Base-by-base conservation (phyloP, 2,113 vertebrate species). In the Saguinus midas region DNA sequence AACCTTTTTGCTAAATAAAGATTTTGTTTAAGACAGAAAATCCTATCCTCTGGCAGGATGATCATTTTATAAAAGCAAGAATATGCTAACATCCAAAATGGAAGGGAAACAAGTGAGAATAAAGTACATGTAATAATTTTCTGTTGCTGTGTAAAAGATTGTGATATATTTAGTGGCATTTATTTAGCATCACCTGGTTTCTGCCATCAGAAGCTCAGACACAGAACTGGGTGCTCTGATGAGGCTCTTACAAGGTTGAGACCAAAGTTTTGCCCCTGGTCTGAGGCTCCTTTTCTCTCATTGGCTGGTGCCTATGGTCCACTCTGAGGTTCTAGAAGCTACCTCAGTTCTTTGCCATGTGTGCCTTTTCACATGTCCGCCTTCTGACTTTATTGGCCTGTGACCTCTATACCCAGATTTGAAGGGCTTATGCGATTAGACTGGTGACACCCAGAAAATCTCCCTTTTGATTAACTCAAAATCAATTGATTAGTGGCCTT, bases 381-480 rank as follows among this genome's bases (percentile, higher is more conserved):
- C 73, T 29, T 64, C 48, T 43, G 14, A 12, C 5, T 55, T 84
- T 57, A 90, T 90, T 48, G 32, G 66, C 11, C 91, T 76, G 48
- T n/a, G 18, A 78, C 43, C 27, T 45, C 20, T 6, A 32, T 3
- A 35, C 6, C 43, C n/a, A 21, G n/a, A 93, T 48, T 52, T 35
- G 32, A 81, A 68, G 58, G 45, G 7, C 29, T 73, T 25, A 1
- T 14, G 8, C 13, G 1, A 11, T n/a, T 35, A 83, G 37, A 9
- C 8, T 3, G 12, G 21, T 35, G 13, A 37, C 20, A n/a, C 10
- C 40, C 7, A 73, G 3, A 35, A 68, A 79, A 55, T 68, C 40
- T 75, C n/a, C 52, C 68, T 55, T 94, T 82, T 45, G 72, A 87
- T 86, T 25, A 91, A 57, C 50, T 82, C 21, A 37, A 29, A 75